Evolutionary conservation across 2,113 vertebrate species (phyloP), one percentile per base, ranked within the genome.

Genomic region (Tychaedon coryphoeus): DNA sequence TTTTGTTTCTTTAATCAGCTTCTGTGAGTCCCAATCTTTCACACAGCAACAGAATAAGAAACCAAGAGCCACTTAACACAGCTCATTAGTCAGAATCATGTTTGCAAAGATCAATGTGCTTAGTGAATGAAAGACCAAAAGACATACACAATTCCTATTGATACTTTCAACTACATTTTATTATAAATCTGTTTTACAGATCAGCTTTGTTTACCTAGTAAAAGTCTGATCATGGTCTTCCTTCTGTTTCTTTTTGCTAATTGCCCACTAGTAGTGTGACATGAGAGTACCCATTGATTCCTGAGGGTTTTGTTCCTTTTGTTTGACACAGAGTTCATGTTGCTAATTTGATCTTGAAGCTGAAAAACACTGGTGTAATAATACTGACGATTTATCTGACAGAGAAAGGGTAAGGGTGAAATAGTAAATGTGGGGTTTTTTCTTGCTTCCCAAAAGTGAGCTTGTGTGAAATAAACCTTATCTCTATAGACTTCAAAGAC

Each of bases 31-130:
- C 48, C 9, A 13, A 12, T 86, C 89, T 95, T 90, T 72, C 53
- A 88, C 48, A 67, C 29, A 67, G 53, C 62, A 65, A 76, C 71
- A 90, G 57, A 90, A 23, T 62, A 64, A 73, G 31, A 75, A 92
- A 51, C 66, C 74, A 65, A 88, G 66, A 87, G 54, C 71, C 64
- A 73, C 54, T 82, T 92, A 86, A 79, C 82, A 45, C 38, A 86
- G 82, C 87, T 96, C 47, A 31, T 87, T 95, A 94, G 83, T 84
- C 57, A 82, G 71, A 93, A 82, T 90, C 28, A 9, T 93, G 43
- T 82, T 90, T 72, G 67, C 81, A 85, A 36, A 93, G 74, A 93
- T 88, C 74, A 75, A 2, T 78, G 45, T 60, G 51, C 67, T 86
- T 83, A 88, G 65, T 78, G 72, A 95, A 69, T 92, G 75, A 65